Conservation (phyloP, 2,888 invertebrate species). For the Cecidostiba fungosa region DNA sequence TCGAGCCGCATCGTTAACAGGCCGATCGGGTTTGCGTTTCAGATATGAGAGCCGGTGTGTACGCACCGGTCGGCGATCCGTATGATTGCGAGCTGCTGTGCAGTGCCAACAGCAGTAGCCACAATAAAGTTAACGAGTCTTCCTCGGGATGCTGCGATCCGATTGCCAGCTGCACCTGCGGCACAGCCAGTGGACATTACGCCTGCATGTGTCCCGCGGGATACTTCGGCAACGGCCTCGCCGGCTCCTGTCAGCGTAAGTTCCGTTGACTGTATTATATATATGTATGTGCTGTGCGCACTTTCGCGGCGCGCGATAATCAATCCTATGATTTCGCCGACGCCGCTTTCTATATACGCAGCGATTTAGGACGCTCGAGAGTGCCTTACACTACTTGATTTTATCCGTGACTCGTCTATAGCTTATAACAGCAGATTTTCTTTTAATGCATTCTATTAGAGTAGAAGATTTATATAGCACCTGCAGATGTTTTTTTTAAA, state of each 20-base stretch:
- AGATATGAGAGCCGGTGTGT: slow-evolving; percentile 85
- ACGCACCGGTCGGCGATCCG: slow-evolving; percentile 81
- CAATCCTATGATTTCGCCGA: slow-evolving; percentile 21
- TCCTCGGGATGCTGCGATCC: slow-evolving; percentile 82
- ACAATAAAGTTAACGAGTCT: slow-evolving; percentile 61
- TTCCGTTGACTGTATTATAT: slow-evolving; percentile 41
- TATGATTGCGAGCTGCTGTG: slow-evolving; percentile 83
- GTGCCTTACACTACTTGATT: background rate
- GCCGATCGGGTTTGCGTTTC: slow-evolving; percentile 50
- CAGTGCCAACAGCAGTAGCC: slow-evolving; percentile 69
- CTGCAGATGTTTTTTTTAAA: background rate
- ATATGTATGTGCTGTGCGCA: background rate
- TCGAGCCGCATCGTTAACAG: background rate
- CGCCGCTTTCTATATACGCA: slow-evolving; percentile 9
- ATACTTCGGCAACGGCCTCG: slow-evolving; percentile 85
- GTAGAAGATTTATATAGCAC: background rate
- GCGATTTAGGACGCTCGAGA: background rate
- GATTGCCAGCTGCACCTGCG: slow-evolving; percentile 85
- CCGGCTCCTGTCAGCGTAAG: slow-evolving; percentile 84
- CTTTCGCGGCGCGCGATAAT: slow-evolving; percentile 13
- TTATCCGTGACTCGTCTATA: background rate
- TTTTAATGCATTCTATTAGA: background rate
- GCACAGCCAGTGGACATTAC: slow-evolving; percentile 86
- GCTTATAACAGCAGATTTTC: background rate
- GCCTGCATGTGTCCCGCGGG: slow-evolving; percentile 86